Base-by-base conservation (phyloP, 64 coral and sea anemone species). In the Pocillopora damicornis region DNA sequence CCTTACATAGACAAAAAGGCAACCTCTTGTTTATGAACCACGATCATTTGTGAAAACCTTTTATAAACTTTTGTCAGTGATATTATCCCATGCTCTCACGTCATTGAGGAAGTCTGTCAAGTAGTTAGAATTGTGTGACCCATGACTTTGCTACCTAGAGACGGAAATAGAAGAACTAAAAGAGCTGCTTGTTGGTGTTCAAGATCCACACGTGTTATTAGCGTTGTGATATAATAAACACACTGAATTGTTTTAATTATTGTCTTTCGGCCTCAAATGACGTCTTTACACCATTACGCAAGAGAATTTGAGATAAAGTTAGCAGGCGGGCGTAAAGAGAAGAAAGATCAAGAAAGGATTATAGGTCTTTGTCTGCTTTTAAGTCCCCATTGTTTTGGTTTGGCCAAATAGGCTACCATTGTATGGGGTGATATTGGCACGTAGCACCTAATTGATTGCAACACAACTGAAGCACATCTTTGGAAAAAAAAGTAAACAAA, bases 401-500 rank as follows among this genome's bases (percentile, higher is more conserved):
- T 77, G 45, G 38, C 75, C 45, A 77, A 57, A 15, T 11, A 51
- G 15, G 75, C 37, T 76, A 20, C 36, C 14, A 76, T 10, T 77
- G 45, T n/a, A 15, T 7, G 42, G 22, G 42, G 18, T 58, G 45
- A 77, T 77, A 77, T 56, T 22, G 37, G 38, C 42, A 56, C 42
- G 56, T 77, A 56, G 42, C 37, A 56, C 2, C 42, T 77, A 77
- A 77, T 77, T 51, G 75, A 77, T 18, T 77, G 12, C 37, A 77
- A 77, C 42, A 42, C 16, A 38, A 57, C 22, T 77, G 1, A 77
- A 77, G 57, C 15, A 57, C 16, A 8, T 22, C 22, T 15, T 56
- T 77, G 56, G 56, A 77, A 56, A 77, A 57, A 20, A 77, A 22
- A 77, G 75, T 56, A 77, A 77, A 77, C 38, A 77, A 77, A 22